Percentiles rank a stretch among this genome's conserved stretches.
These are phyloP conservation scores for Drosophila sturtevanti DNA, from an alignment of 1,140 invertebrate species.

Conservation along the genomic window DNA sequence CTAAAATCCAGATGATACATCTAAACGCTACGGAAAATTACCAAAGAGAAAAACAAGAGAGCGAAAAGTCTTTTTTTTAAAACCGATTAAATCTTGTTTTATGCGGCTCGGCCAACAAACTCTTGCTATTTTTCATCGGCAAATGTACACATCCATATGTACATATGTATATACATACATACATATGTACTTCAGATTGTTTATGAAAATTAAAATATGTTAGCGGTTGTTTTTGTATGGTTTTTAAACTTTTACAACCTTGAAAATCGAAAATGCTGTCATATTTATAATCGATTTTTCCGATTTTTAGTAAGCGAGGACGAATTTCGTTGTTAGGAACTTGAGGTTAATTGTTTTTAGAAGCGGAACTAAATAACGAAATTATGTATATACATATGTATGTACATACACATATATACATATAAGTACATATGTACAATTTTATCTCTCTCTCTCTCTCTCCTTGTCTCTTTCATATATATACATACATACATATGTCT, in stretches of 20 bases:
- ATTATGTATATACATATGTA: too few relatives aligned
- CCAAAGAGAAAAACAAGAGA: conserved; percentile 4
- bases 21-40: neutral
- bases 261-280: neutral
- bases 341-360: too few relatives aligned
- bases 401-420: too few relatives aligned
- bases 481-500: neutral
- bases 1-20: neutral
- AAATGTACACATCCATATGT: neutral
- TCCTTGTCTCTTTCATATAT: too few relatives aligned
- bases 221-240: neutral
- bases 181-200: neutral
- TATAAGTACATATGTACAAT: too few relatives aligned
- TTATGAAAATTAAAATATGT: conserved; percentile 1
- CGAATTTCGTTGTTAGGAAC: too few relatives aligned
- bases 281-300: too few relatives aligned
- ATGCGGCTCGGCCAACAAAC: neutral
- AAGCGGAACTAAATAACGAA: too few relatives aligned
- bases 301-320: too few relatives aligned
- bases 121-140: neutral
- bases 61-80: neutral
- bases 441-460: too few relatives aligned
- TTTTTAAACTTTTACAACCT: neutral
- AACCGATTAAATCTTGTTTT: conserved; percentile 9
- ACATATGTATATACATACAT: neutral